These are phyloP conservation scores for Entomobrya proxima DNA, from an alignment of 2,888 invertebrate genomes.

Conservation along the genomic window DNA sequence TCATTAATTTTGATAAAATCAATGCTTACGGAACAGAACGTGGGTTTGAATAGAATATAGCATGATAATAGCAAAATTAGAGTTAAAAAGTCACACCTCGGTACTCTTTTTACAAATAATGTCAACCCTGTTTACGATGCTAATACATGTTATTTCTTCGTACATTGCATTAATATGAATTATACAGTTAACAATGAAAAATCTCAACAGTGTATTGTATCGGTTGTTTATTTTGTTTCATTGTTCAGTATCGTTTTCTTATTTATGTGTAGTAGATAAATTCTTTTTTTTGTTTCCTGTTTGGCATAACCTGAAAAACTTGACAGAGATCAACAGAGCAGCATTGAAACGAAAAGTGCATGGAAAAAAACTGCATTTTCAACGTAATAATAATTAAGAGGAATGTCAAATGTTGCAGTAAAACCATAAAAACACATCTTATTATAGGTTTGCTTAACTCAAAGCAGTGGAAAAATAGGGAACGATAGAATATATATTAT, in stretches of 20 bases:
- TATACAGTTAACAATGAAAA: constrained; percentile 47
- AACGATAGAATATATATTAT: too few species aligned
- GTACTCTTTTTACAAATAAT: constrained; percentile 27
- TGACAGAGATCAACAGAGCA: constrained; percentile 48
- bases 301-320: constrained; percentile 40
- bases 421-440: neutral
- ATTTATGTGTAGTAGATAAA: constrained; percentile 26
- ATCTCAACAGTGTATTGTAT: constrained; percentile 65
- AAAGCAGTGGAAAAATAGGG: too few species aligned
- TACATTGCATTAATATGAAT: constrained; percentile 38
- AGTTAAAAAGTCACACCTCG: constrained; percentile 14
- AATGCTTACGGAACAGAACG: constrained; percentile 22
- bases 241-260: constrained; percentile 40
- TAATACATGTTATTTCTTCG: constrained; percentile 42
- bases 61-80: constrained; percentile 1
- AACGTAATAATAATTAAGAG: neutral
- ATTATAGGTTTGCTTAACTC: too few species aligned
- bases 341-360: constrained; percentile 35
- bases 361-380: neutral
- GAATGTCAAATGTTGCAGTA: neutral
- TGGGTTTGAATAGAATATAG: constrained; percentile 33
- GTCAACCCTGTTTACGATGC: constrained; percentile 57
- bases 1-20: neutral
- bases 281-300: constrained; percentile 34
- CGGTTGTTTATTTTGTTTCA: constrained; percentile 44